phyloP scores from a whole-genome alignment of 2,797 vertebrate species.

The Synaphobranchus kaupii region DNA sequence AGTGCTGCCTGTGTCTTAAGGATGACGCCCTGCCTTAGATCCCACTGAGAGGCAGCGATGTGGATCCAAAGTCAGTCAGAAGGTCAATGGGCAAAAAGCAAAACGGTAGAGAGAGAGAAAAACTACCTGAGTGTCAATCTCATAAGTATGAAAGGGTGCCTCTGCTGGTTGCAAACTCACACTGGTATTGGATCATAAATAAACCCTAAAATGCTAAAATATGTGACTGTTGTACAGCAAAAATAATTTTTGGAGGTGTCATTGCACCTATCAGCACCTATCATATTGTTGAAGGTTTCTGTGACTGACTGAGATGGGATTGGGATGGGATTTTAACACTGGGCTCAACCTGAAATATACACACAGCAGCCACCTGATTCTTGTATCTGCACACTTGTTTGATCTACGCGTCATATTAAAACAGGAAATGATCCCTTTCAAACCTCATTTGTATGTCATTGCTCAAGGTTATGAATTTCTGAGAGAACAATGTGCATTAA shows the following conservation, averaged over 20 bases:
- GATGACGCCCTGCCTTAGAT: not conserved
- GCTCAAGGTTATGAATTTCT: slow-evolving; percentile 53
- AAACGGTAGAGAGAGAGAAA: not conserved
- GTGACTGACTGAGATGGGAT: not conserved
- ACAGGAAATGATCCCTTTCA: slow-evolving; percentile 54
- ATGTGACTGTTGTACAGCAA: not conserved
- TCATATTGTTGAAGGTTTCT: not conserved
- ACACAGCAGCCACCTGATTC: slow-evolving; percentile 36
- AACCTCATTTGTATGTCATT: slow-evolving; percentile 55
- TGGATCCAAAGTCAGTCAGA: slow-evolving; percentile 5
- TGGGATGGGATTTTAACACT: not conserved
- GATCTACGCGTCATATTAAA: slow-evolving; percentile 51
- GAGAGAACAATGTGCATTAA: slow-evolving; percentile 56
- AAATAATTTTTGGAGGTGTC: not conserved
- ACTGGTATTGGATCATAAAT: not conserved
- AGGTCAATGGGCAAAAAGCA: not conserved
- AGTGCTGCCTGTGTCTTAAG: slow-evolving; percentile 7
- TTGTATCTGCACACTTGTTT: slow-evolving; percentile 41
- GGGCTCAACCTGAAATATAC: not conserved
- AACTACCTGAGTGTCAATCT: not conserved
- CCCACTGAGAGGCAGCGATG: not conserved
- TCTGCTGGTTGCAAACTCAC: not conserved
- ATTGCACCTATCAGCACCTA: not conserved
- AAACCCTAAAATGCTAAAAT: not conserved
- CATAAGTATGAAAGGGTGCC: not conserved